Conservation (phyloP, 1,140 invertebrate species). For the Saxidomus purpurata region DNA sequence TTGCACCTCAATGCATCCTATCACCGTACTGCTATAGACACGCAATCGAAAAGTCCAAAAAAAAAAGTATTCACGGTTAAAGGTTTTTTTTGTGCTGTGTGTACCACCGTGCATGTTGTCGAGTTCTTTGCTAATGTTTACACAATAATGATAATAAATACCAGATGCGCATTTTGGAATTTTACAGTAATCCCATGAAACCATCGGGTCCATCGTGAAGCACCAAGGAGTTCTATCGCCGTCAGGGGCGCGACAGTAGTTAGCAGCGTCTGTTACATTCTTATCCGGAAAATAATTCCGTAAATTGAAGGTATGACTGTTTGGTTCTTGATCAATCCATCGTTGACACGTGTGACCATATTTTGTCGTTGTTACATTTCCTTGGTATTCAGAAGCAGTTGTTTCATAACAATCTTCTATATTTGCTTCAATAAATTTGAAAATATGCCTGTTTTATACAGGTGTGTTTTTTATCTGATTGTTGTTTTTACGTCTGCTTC, state of each 20-base stretch:
- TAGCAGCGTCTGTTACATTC: constrained; percentile 92
- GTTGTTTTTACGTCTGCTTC: too few relatives aligned
- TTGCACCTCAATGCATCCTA: too few relatives aligned
- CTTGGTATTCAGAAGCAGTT: constrained; percentile 52
- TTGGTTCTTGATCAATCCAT: constrained; percentile 68
- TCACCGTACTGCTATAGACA: too few relatives aligned
- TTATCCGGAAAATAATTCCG: constrained; percentile 95
- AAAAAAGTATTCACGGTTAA: too few relatives aligned
- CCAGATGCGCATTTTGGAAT: not conserved
- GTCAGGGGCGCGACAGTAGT: constrained; percentile 97
- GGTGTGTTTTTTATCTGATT: too few relatives aligned
- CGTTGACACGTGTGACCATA: constrained; percentile 69
- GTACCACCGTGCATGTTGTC: too few relatives aligned
- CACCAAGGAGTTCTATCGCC: constrained; percentile 98
- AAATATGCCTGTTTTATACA: too few relatives aligned
- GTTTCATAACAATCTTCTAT: not conserved
- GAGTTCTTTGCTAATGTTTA: too few relatives aligned
- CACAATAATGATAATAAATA: not conserved
- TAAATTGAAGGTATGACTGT: constrained; percentile 54
- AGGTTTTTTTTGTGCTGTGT: too few relatives aligned
- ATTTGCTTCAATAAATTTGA: not conserved
- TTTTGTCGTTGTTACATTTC: constrained; percentile 52
- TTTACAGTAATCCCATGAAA: constrained; percentile 66
- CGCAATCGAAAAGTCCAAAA: too few relatives aligned
- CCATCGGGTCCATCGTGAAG: constrained; percentile 93